Percentiles rank a stretch among this genome's conserved stretches.
phyloP scores from a whole-genome alignment of 2,888 invertebrate genomes.

The Sinopyrophorus schimmeli region DNA sequence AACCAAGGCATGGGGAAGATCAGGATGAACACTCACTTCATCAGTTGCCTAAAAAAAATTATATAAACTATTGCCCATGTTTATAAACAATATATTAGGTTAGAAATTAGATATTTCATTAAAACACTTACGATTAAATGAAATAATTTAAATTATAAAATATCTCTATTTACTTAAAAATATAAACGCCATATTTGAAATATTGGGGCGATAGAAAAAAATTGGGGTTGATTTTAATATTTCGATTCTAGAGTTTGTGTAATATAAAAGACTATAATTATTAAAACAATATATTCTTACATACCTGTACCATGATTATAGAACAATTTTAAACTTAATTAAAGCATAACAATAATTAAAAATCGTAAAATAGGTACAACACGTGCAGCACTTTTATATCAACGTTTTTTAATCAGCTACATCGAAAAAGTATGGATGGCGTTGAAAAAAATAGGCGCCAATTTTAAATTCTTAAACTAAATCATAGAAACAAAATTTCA shows the following conservation, averaged over 20 bases:
- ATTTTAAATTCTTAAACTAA: conserved; percentile 2
- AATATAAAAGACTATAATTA: background rate
- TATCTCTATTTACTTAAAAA: conserved; percentile 45
- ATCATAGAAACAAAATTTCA: too few relatives aligned
- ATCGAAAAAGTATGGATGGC: conserved; percentile 20
- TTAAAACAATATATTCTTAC: conserved; percentile 29
- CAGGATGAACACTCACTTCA: conserved; percentile 66
- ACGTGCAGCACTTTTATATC: conserved; percentile 51
- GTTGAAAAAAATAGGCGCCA: conserved; percentile 6
- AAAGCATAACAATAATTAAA: conserved; percentile 45
- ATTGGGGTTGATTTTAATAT: conserved; percentile 43
- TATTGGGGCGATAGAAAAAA: conserved; percentile 44
- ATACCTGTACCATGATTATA: conserved; percentile 47
- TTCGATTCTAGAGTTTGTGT: conserved; percentile 10
- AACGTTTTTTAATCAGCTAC: conserved; percentile 43
- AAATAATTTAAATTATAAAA: background rate
- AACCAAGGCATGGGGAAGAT: conserved; percentile 76
- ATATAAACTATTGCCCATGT: background rate
- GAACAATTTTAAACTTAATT: conserved; percentile 38
- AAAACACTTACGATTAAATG: background rate
- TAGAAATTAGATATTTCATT: too few relatives aligned
- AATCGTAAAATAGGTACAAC: conserved; percentile 43
- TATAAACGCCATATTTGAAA: conserved; percentile 51
- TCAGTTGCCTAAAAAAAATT: conserved; percentile 56
- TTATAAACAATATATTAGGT: conserved; percentile 8